Conservation (phyloP, 1,140 invertebrate species). For the Gerris buenoi region DNA sequence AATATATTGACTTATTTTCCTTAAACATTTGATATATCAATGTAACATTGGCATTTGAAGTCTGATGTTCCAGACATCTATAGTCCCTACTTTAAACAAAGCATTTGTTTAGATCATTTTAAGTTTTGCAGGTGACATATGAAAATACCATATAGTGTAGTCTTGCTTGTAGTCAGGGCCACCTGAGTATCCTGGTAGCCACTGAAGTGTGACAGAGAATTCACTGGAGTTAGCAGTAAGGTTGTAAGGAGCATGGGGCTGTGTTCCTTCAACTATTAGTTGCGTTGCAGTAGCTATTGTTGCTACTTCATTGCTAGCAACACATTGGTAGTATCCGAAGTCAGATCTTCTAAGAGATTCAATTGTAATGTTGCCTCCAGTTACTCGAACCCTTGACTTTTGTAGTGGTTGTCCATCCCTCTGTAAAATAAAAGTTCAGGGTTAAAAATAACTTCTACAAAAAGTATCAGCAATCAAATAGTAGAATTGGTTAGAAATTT, state of each 20-base stretch:
- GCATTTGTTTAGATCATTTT: no score
- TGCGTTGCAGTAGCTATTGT: conserved; percentile 79
- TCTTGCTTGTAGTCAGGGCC: conserved; percentile 86
- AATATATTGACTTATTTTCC: no score
- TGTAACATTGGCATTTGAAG: no score
- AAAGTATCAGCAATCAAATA: no score
- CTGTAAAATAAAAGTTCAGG: conserved; percentile 26
- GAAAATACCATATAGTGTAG: conserved; percentile 72
- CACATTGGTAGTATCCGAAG: conserved; percentile 88
- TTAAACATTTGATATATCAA: no score
- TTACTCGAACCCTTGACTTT: conserved; percentile 55
- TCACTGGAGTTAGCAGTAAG: conserved; percentile 71
- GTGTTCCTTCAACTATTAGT: conserved; percentile 85
- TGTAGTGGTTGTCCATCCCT: conserved; percentile 64
- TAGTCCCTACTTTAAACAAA: no score
- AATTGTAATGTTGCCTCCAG: conserved; percentile 82
- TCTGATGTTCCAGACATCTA: no score
- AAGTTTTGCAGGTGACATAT: no score
- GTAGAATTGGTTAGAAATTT: no score
- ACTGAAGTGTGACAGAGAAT: conserved; percentile 74
- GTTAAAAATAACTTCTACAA: not conserved
- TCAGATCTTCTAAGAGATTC: conserved; percentile 71
- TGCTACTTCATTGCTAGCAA: conserved; percentile 85
- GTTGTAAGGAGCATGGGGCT: conserved; percentile 91
- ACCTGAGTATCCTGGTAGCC: conserved; percentile 88